phyloP scores from a whole-genome alignment of 2,113 vertebrate genomes.

The Odocoileus virginianus region DNA sequence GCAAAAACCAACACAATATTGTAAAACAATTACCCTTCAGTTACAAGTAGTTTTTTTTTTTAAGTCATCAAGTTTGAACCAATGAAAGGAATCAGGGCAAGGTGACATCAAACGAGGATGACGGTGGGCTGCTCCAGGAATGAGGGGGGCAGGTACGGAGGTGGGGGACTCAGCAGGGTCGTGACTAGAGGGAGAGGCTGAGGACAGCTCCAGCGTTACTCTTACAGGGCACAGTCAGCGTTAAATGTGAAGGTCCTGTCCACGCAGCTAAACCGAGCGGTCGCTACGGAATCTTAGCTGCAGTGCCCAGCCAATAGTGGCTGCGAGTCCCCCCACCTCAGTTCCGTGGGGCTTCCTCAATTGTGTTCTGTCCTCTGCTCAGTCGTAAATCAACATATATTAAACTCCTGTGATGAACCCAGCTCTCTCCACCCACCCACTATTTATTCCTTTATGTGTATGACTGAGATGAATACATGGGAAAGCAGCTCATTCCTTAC shows the following conservation, averaged over 20 bases:
- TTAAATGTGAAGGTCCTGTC: not conserved
- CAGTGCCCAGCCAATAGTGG: no score
- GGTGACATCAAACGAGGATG: not conserved
- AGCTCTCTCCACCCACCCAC: not conserved
- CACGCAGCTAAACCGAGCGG: rapidly evolving
- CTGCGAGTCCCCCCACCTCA: not conserved
- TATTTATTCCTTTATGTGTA: not conserved
- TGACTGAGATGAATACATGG: not conserved
- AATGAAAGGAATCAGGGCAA: not conserved
- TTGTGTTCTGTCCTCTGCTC: not conserved
- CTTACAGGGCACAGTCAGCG: not conserved
- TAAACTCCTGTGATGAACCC: not conserved
- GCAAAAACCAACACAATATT: not conserved
- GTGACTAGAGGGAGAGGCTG: not conserved
- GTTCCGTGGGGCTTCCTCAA: not conserved
- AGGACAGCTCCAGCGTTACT: not conserved
- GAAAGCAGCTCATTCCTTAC: not conserved
- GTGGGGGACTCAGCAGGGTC: not conserved
- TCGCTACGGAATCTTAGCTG: not conserved
- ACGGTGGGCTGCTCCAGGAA: not conserved
- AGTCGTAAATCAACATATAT: not conserved
- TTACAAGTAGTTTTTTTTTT: not conserved
- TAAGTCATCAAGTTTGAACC: not conserved
- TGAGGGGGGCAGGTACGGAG: not conserved
- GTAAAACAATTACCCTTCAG: not conserved